Evolutionary conservation across 2,113 vertebrate species (phyloP).

Genomic region (Pangasianodon gigas): DNA sequence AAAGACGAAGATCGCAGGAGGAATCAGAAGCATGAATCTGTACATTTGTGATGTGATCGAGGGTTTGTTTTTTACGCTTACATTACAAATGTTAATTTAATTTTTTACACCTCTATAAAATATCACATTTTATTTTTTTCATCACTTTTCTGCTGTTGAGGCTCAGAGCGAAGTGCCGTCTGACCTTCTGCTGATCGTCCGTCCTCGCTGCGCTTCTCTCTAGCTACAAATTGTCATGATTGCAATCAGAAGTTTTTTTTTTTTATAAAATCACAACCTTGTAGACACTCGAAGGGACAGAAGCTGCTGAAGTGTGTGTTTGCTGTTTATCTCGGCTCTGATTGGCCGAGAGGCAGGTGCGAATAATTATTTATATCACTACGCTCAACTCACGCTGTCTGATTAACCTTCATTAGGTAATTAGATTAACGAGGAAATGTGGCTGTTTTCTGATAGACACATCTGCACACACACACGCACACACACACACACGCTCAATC

Average conservation of each 20-base stretch:
- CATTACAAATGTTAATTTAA: not conserved
- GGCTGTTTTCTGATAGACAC: not conserved
- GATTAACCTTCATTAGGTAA: not conserved
- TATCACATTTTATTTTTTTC: not conserved
- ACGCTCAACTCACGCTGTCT: not conserved
- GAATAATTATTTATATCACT: not conserved
- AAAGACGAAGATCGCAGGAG: not conserved
- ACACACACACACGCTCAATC: too few species aligned
- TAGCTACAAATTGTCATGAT: not conserved
- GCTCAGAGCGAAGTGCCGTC: not conserved
- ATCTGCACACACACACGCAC: not conserved
- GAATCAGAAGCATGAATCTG: not conserved
- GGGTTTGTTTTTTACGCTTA: too few species aligned
- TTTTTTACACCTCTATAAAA: not conserved
- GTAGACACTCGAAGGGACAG: not conserved
- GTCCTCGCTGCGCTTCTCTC: not conserved
- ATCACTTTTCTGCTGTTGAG: not conserved
- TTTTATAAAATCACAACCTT: not conserved
- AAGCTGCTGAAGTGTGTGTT: not conserved
- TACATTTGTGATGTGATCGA: not conserved
- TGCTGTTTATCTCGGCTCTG: constrained; percentile 3
- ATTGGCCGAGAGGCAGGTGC: not conserved
- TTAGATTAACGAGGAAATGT: not conserved
- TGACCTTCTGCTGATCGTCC: not conserved
- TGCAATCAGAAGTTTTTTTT: not conserved